Evolutionary conservation across 2,113 vertebrate species (phyloP), one percentile per base, ranked within the genome.

Genomic region (Epinephelus lanceolatus): DNA sequence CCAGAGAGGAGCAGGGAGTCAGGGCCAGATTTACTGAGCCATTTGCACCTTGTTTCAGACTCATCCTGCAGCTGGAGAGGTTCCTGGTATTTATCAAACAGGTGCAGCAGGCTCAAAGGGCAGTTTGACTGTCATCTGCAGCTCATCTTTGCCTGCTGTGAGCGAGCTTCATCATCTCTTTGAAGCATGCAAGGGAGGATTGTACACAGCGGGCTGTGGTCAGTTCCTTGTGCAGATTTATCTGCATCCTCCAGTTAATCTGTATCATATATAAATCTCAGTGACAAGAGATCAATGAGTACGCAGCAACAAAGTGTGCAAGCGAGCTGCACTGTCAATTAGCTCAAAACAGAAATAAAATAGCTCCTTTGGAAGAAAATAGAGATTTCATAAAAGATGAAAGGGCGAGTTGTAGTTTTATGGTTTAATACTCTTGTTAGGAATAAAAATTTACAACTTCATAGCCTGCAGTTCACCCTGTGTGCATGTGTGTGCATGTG

Each of bases 31-130:
- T 76, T 73, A 84, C 77, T 19, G 70, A 85, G 73, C 76, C 49
- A 71, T 79, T 81, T 78, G 59, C 71, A 72, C 81, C 73, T 86
- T 75, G 75, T 84, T 86, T 82, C 86, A 79, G 57, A 83, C 62
- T 76, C 75, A 8, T 81, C 76, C 81, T 57, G 76, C 52, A 5
- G 61, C 72, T 49, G 23, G 6, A 70, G 69, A 19, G 23, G 47
- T 66, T 67, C 68, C 61, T 30, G 81, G 57, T 77, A 71, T 71
- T 86, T 67, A 88, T 86, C 86, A 90, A 70, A 69, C 52, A 23
- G 71, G 27, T 27, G 23, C 65, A 13, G 6, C 0, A 10, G 61
- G 71, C 57, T 85, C 33, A 25, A 25, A 67, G 71, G 25, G 59
- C 69, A 56, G 30, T 5, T 67, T 62, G 73, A 69, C 69, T 45